Conservation (phyloP, 2,888 invertebrate genomes). For the Parthenolecanium corni region DNA sequence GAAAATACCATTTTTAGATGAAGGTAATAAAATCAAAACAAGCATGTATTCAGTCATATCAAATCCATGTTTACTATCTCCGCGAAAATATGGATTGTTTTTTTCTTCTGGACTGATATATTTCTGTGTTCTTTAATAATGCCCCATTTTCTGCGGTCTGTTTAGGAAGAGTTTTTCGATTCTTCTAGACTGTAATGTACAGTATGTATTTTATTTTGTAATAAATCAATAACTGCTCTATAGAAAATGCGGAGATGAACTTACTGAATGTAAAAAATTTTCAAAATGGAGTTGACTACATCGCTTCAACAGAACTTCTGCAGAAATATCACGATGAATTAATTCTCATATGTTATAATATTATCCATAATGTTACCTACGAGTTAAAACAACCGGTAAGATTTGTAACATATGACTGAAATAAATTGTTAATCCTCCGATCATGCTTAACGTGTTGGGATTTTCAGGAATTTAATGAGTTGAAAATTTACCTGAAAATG, state of each 20-base stretch:
- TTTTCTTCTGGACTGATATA: too few species aligned
- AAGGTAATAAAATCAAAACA: constrained; percentile 2
- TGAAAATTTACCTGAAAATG: constrained; percentile 21
- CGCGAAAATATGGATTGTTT: background rate
- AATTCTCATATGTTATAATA: constrained; percentile 15
- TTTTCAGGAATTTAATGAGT: constrained; percentile 20
- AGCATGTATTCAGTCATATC: background rate
- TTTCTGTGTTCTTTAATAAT: too few species aligned
- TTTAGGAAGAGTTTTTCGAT: too few species aligned
- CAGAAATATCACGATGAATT: constrained; percentile 13
- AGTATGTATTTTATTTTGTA: too few species aligned
- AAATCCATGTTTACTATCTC: background rate
- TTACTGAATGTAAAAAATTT: constrained; percentile 5
- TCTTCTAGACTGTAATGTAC: too few species aligned
- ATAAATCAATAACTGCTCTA: too few species aligned
- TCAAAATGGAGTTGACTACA: background rate
- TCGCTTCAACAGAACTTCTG: background rate
- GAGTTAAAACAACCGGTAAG: constrained; percentile 19
- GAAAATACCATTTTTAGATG: constrained; percentile 14
- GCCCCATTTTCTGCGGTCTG: too few species aligned
- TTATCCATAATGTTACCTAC: constrained; percentile 24
- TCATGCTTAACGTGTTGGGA: background rate
- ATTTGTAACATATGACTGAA: background rate
- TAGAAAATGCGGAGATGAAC: constrained; percentile 11
- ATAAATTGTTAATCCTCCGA: background rate